phyloP scores from a whole-genome alignment of 2,888 invertebrate species.

The Beris chalybata region DNA sequence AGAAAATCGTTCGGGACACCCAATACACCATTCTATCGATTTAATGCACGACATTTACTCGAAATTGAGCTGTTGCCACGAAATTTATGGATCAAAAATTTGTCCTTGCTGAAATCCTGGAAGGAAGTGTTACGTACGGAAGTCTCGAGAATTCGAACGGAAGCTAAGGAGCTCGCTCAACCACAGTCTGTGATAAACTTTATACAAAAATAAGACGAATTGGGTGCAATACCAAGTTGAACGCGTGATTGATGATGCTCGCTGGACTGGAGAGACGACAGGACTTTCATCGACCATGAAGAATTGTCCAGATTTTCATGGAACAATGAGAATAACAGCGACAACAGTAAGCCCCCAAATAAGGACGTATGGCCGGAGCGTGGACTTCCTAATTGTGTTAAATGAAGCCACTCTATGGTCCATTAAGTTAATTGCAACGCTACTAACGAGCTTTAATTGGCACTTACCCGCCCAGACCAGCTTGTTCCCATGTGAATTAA shows the following conservation, averaged over 20 bases:
- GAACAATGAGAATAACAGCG: background rate
- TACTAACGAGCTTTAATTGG: slow-evolving; percentile 4
- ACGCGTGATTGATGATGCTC: slow-evolving; percentile 20
- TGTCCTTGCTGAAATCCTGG: background rate
- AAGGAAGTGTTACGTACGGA: no score
- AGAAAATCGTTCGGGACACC: background rate
- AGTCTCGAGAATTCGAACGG: no score
- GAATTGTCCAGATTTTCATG: slow-evolving; percentile 3
- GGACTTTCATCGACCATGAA: slow-evolving; percentile 12
- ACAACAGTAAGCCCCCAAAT: background rate
- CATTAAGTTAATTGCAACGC: slow-evolving; percentile 20
- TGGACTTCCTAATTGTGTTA: slow-evolving; percentile 9
- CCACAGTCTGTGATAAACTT: no score
- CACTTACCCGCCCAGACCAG: background rate
- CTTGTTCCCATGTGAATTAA: no score
- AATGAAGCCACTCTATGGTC: slow-evolving; percentile 21
- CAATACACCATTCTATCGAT: slow-evolving; percentile 3
- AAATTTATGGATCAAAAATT: slow-evolving; percentile 15
- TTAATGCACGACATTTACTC: slow-evolving; percentile 28
- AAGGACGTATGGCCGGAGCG: slow-evolving; percentile 10
- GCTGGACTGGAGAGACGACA: slow-evolving; percentile 12
- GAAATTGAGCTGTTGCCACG: slow-evolving; percentile 28
- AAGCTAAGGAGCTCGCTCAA: no score
- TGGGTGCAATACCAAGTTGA: slow-evolving; percentile 27
- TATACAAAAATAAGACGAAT: slow-evolving; percentile 14